Evolutionary conservation across 1,140 invertebrate genomes (phyloP).

Genomic region (Apolygus lucorum): DNA sequence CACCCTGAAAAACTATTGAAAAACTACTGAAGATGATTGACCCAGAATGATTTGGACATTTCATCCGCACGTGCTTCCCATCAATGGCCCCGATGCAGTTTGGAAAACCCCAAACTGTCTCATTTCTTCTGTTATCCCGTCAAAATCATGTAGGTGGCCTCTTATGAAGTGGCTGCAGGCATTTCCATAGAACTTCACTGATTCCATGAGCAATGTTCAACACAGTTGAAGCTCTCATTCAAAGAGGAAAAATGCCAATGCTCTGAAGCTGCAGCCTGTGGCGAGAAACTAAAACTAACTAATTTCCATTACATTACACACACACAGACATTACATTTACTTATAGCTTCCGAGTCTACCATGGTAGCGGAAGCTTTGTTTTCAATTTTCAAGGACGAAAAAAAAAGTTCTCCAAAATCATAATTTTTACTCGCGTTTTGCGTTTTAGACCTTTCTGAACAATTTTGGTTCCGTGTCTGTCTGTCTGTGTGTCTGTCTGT

Average conservation of each 20-base stretch:
- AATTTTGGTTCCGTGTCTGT: no score
- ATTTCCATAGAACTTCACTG: constrained; percentile 28
- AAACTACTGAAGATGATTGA: constrained; percentile 37
- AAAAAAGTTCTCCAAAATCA: no score
- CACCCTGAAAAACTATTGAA: constrained; percentile 41
- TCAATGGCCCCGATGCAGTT: no score
- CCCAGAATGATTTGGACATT: constrained; percentile 32
- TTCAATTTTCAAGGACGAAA: no score
- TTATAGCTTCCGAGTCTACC: no score
- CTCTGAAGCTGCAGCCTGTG: constrained; percentile 22
- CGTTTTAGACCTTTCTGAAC: no score
- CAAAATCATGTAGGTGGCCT: constrained; percentile 28
- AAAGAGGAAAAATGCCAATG: constrained; percentile 28
- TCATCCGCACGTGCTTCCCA: no score
- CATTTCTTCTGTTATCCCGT: constrained; percentile 34
- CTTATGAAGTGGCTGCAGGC: constrained; percentile 32
- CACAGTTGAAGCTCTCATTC: constrained; percentile 27
- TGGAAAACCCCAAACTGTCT: constrained; percentile 38
- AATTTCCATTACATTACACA: no score
- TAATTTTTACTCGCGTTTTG: no score
- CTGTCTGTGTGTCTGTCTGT: no score
- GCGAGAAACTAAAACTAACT: constrained; percentile 18
- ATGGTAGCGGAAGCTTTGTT: no score
- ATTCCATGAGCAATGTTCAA: constrained; percentile 26
- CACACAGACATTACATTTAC: no score